Evolutionary conservation across 2,888 invertebrate species (phyloP).

Genomic region (Molorchus minor): DNA sequence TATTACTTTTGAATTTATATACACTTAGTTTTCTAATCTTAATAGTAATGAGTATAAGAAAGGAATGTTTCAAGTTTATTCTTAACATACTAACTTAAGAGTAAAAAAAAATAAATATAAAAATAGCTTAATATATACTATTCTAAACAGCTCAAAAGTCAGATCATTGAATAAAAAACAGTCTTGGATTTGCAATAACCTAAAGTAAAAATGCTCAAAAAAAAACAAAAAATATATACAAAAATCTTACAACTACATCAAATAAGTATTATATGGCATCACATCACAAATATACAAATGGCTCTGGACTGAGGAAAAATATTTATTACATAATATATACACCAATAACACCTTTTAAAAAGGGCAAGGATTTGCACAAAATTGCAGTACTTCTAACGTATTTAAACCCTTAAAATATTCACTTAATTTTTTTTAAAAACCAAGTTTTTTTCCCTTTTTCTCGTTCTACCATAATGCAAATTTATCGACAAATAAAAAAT

Average conservation of each 20-base stretch:
- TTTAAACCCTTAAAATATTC: too few relatives aligned
- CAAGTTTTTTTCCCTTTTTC: too few relatives aligned
- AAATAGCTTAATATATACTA: slow-evolving; percentile 39
- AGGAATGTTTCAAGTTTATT: slow-evolving; percentile 43
- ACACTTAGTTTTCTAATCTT: slow-evolving; percentile 36
- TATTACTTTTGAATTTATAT: slow-evolving; percentile 45
- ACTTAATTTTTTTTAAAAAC: too few relatives aligned
- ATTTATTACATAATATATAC: neutral
- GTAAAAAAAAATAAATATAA: slow-evolving; percentile 47
- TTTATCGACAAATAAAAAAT: too few relatives aligned
- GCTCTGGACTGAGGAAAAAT: slow-evolving; percentile 5
- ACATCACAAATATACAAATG: slow-evolving; percentile 36
- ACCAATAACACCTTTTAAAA: neutral
- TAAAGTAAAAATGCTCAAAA: slow-evolving; percentile 22
- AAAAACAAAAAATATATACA: slow-evolving; percentile 22
- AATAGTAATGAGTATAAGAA: slow-evolving; percentile 42
- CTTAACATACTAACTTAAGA: slow-evolving; percentile 34
- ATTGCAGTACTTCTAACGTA: too few relatives aligned
- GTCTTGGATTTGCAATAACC: slow-evolving; percentile 32
- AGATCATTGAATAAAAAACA: slow-evolving; percentile 38
- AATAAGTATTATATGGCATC: slow-evolving; percentile 31
- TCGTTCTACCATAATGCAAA: too few relatives aligned
- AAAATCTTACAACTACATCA: slow-evolving; percentile 10
- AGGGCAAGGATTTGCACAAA: too few relatives aligned
- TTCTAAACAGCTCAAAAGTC: slow-evolving; percentile 34